A percentile compares a stretch with the other conserved stretches of the same genome.
These are phyloP conservation scores for Euglossa dilemma DNA, from an alignment of 1,140 invertebrate genomes.

Conservation along the genomic window DNA sequence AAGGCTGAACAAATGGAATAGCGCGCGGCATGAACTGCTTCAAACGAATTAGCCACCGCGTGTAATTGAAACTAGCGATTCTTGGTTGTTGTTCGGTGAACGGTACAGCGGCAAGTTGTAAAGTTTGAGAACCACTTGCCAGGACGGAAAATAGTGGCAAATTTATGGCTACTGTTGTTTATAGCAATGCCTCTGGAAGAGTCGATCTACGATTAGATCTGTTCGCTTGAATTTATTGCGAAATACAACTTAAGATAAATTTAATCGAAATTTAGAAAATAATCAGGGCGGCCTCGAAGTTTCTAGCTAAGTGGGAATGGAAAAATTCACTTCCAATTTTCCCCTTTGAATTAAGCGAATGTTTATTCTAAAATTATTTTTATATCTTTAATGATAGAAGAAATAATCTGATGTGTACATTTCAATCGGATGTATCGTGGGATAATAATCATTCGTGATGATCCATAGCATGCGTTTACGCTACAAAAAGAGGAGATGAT, in stretches of 20 bases:
- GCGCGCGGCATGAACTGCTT: too few relatives aligned
- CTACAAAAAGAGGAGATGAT: background rate
- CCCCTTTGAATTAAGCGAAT: background rate
- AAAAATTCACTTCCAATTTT: background rate
- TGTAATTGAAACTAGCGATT: background rate
- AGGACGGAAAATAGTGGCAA: background rate
- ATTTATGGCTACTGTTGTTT: conserved; percentile 3
- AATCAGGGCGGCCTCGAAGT: background rate
- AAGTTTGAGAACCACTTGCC: conserved; percentile 1
- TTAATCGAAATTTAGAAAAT: background rate
- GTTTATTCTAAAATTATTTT: background rate
- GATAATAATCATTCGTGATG: background rate
- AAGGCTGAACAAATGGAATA: background rate
- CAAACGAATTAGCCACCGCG: background rate
- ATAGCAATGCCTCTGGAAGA: background rate
- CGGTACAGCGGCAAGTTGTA: too few relatives aligned
- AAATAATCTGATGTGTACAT: background rate
- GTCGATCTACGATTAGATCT: background rate
- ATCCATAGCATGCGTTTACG: background rate
- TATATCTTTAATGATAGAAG: background rate
- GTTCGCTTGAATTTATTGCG: background rate
- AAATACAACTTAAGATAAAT: background rate
- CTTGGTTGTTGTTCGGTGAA: background rate
- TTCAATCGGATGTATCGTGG: background rate
- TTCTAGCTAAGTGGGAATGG: background rate